Evolutionary conservation across 2,797 vertebrate species (phyloP).

Genomic region (Halcyon smyrnensis): DNA sequence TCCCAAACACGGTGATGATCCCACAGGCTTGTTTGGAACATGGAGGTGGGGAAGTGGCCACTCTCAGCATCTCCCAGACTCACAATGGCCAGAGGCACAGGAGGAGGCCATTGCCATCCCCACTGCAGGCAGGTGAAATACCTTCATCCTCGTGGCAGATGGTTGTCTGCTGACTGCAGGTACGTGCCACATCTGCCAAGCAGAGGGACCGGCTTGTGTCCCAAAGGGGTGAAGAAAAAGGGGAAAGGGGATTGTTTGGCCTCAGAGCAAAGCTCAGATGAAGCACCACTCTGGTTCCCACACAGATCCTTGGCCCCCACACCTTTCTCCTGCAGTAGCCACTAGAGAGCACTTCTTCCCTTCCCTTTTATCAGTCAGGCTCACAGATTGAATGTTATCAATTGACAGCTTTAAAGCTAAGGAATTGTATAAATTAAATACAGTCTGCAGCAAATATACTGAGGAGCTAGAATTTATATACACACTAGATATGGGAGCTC

Average conservation of each 20-base stretch:
- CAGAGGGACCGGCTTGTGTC: neutral
- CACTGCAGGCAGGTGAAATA: neutral
- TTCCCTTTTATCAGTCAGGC: slow-evolving; percentile 70
- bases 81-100: neutral
- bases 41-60: rapidly evolving
- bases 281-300: neutral
- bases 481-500: slow-evolving; percentile 71
- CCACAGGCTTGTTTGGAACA: neutral
- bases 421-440: slow-evolving; percentile 77
- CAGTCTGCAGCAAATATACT: slow-evolving; percentile 70
- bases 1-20: neutral
- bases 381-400: slow-evolving; percentile 75
- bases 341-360: slow-evolving; percentile 58
- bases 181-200: neutral
- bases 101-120: neutral
- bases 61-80: neutral
- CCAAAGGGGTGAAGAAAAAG: neutral
- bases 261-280: neutral
- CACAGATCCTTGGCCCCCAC: neutral
- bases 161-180: neutral
- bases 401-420: slow-evolving; percentile 77
- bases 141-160: neutral
- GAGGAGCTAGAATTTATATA: slow-evolving; percentile 77
- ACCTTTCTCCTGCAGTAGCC: slow-evolving; percentile 32
- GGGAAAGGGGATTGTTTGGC: neutral